A percentile compares a stretch with the other conserved stretches of the same genome.
These are phyloP conservation scores for Plebejus melissa DNA, from an alignment of 2,888 invertebrate genomes.

Conservation along the genomic window DNA sequence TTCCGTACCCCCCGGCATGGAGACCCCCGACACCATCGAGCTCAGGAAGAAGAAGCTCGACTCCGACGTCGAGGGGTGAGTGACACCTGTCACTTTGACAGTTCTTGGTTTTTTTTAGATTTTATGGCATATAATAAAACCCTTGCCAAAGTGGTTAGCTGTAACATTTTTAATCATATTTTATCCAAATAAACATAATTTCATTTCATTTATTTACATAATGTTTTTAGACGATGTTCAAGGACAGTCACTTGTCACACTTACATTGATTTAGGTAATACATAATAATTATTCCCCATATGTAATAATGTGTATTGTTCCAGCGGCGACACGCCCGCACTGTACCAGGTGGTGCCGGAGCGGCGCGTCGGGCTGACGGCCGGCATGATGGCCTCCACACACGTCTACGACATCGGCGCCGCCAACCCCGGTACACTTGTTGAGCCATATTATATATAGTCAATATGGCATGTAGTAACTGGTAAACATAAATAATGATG, in stretches of 20 bases:
- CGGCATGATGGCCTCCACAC: constrained; percentile 99
- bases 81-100: background rate
- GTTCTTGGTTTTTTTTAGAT: background rate
- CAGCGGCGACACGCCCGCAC: constrained; percentile 94
- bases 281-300: no score
- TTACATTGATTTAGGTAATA: no score
- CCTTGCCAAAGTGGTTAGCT: no score
- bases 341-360: constrained; percentile 97
- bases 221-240: no score
- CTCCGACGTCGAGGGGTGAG: constrained; percentile 95
- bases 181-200: no score
- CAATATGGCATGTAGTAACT: no score
- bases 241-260: no score
- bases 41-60: constrained; percentile 97
- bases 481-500: no score
- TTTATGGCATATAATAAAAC: no score
- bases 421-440: constrained; percentile 62
- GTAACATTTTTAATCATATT: no score
- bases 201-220: no score
- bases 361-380: constrained; percentile 93
- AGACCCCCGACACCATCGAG: constrained; percentile 99
- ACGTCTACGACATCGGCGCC: constrained; percentile 96
- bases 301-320: constrained; percentile 27
- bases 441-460: no score
- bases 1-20: constrained; percentile 95